Conservation (phyloP, 2,113 vertebrate species). For the Sminthopsis crassicaudata region DNA sequence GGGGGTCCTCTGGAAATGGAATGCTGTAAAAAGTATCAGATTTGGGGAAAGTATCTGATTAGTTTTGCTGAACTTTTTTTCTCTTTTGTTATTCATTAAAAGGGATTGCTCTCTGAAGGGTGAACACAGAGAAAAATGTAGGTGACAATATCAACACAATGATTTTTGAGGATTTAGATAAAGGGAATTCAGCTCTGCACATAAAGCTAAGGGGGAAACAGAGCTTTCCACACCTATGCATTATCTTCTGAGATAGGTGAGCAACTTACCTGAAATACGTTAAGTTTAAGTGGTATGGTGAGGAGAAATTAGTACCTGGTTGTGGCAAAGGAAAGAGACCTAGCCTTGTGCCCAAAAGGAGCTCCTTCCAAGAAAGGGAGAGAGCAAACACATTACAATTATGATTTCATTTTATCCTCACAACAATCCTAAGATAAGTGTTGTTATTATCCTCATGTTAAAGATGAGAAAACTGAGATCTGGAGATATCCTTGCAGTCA, state of each 20-base stretch:
- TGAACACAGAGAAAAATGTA: no score
- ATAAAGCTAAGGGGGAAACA: neutral
- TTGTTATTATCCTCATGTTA: neutral
- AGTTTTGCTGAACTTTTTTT: no score
- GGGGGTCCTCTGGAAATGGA: no score
- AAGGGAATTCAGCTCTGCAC: neutral
- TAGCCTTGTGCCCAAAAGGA: neutral
- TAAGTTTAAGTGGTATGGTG: neutral
- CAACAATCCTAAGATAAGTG: neutral
- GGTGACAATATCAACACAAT: no score
- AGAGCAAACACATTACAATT: no score
- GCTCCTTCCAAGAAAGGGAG: neutral
- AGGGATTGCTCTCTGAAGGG: no score
- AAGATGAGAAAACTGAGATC: neutral
- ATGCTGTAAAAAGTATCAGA: no score
- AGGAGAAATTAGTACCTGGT: neutral
- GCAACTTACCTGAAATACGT: neutral
- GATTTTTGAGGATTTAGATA: neutral
- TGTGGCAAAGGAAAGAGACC: no score
- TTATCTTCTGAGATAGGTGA: neutral
- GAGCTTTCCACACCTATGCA: neutral
- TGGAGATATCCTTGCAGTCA: neutral
- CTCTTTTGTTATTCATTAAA: no score
- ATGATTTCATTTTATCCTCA: neutral
- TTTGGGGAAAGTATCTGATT: no score